A percentile compares a stretch with the other conserved stretches of the same genome.
Conservation (phyloP, 2,888 invertebrate genomes). For the Glaucopsyche alexis region DNA sequence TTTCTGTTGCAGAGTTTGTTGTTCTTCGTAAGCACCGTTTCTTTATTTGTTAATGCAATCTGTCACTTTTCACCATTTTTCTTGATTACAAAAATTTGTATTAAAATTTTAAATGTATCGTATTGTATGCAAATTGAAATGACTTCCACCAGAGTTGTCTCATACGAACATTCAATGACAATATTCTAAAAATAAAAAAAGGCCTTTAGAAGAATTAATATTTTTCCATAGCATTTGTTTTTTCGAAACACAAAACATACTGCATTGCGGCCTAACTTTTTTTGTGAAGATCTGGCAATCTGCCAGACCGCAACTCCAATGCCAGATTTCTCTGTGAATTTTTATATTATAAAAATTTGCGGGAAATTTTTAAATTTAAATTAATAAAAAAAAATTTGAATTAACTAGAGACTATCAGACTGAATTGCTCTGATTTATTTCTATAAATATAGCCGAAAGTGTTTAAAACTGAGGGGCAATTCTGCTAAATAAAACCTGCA, state of each 20-base stretch:
- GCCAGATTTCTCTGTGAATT: conserved; percentile 25
- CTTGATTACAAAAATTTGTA: too few relatives aligned
- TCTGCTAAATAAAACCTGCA: too few relatives aligned
- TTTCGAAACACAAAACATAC: conserved; percentile 10
- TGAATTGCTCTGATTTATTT: too few relatives aligned
- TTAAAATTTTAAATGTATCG: too few relatives aligned
- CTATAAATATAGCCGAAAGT: too few relatives aligned
- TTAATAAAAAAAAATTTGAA: background rate
- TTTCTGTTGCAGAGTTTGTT: too few relatives aligned
- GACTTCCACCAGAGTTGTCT: background rate
- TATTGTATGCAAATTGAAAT: too few relatives aligned
- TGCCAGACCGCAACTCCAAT: conserved; percentile 27
- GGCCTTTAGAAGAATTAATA: background rate
- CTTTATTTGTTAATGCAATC: too few relatives aligned
- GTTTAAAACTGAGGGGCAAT: too few relatives aligned
- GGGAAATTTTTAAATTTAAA: conserved; percentile 12
- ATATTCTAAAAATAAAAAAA: background rate
- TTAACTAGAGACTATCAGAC: background rate
- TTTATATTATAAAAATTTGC: conserved; percentile 18
- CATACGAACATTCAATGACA: background rate
- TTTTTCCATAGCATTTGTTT: conserved; percentile 20
- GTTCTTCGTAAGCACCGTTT: too few relatives aligned
- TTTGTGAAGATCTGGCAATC: conserved; percentile 1
- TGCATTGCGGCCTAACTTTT: conserved; percentile 24
- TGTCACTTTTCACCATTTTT: too few relatives aligned